Conservation (phyloP, 2,888 invertebrate genomes). For the Teinopalpus imperialis region DNA sequence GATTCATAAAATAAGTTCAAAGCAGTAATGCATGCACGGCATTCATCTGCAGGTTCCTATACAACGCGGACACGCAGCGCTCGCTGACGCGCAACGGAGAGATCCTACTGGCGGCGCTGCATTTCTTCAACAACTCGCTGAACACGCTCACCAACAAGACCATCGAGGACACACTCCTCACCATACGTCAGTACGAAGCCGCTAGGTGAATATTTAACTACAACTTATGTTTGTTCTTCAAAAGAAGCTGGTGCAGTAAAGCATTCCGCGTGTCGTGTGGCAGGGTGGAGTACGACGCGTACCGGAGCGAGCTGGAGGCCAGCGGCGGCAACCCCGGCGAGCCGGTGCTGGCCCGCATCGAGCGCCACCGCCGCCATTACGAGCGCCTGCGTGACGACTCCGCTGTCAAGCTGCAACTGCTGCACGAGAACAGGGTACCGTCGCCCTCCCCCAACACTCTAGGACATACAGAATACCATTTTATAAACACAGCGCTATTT, state of each 20-base stretch:
- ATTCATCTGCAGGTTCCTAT: conserved; percentile 84
- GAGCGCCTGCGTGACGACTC: conserved; percentile 97
- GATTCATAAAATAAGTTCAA: too few species aligned
- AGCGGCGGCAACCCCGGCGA: conserved; percentile 85
- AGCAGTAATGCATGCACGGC: too few species aligned
- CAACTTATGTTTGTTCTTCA: too few species aligned
- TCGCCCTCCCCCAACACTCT: background rate
- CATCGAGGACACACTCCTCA: conserved; percentile 95
- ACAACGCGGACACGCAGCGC: conserved; percentile 97
- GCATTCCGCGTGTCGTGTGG: background rate
- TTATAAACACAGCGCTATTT: too few species aligned
- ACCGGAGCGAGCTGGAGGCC: conserved; percentile 95
- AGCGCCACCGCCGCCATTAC: conserved; percentile 93
- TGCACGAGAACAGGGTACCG: conserved; percentile 97
- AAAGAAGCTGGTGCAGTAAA: too few species aligned
- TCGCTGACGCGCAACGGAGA: conserved; percentile 96
- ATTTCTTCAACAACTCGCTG: conserved; percentile 97
- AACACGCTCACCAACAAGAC: conserved; percentile 98
- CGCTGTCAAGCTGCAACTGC: conserved; percentile 95
- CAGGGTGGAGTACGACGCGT: conserved; percentile 98
- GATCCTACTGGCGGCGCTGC: conserved; percentile 93
- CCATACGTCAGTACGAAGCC: conserved; percentile 83
- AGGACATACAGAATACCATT: too few species aligned
- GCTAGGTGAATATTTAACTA: conserved; percentile 79
- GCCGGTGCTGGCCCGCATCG: conserved; percentile 89